Percentiles rank a stretch among this genome's conserved stretches.
These are phyloP conservation scores for Patiria pectinifera DNA, from an alignment of 53 echinoderm and acorn worm genomes.

Conservation along the genomic window DNA sequence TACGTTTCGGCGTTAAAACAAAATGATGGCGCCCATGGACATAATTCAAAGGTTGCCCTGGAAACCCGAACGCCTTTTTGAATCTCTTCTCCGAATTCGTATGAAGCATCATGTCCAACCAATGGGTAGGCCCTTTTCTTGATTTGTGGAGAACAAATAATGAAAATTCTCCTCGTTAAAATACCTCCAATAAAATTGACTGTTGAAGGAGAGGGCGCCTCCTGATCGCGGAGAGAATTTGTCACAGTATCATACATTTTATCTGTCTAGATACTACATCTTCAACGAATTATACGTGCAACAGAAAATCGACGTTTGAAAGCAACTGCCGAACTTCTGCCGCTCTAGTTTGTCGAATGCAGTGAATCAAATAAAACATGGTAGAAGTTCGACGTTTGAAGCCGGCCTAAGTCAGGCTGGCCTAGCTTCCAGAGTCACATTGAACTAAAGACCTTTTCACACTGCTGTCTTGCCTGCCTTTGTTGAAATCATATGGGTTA, in stretches of 20 bases:
- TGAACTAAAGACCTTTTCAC: too few species aligned
- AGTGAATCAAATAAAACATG: background rate
- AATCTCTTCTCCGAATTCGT: background rate
- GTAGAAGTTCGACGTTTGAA: constrained; percentile 13
- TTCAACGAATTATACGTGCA: background rate
- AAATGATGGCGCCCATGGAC: background rate
- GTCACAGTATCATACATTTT: background rate
- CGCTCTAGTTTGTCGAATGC: background rate
- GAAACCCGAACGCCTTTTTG: background rate
- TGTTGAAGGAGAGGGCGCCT: too few species aligned
- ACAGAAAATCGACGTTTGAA: too few species aligned
- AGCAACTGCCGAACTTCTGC: background rate
- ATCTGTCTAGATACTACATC: background rate
- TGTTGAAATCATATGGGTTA: too few species aligned
- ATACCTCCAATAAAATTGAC: background rate
- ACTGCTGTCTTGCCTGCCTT: too few species aligned
- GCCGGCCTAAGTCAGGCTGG: background rate
- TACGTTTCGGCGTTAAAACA: background rate
- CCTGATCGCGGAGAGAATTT: background rate
- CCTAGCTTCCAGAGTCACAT: too few species aligned
- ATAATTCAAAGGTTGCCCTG: background rate
- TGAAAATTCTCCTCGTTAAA: too few species aligned
- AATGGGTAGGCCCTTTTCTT: background rate
- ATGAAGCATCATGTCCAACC: background rate
- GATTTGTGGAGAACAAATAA: background rate